phyloP scores from a whole-genome alignment of 2,113 vertebrate species.

The Gadus chalcogrammus region DNA sequence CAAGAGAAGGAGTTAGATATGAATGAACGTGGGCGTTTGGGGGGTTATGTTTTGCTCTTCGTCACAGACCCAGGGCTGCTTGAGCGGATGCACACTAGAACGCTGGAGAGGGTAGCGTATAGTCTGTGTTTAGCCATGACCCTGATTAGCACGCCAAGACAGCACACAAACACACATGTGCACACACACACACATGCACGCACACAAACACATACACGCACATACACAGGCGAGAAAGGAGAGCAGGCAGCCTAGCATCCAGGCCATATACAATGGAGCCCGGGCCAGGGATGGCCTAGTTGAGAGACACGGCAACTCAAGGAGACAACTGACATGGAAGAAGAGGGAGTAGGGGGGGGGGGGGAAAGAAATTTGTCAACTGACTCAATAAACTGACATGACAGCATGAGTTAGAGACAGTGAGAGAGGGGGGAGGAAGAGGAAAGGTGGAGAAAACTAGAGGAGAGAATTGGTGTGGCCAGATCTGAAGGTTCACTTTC shows the following conservation, averaged over 20 bases:
- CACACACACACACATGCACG: conserved; percentile 1
- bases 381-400: conserved; percentile 60
- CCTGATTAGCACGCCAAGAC: conserved; percentile 39
- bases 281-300: conserved; percentile 51
- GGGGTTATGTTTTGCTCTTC: conserved; percentile 11
- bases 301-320: conserved; percentile 52
- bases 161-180: conserved; percentile 15
- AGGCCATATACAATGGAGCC: conserved; percentile 28
- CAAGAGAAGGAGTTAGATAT: conserved; percentile 10
- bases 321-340: conserved; percentile 42
- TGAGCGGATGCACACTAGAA: conserved; percentile 24
- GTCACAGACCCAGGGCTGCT: not conserved
- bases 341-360: conserved; percentile 18
- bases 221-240: conserved; percentile 4
- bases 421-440: conserved; percentile 18
- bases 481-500: conserved; percentile 21
- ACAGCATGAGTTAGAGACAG: conserved; percentile 41
- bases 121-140: conserved; percentile 35
- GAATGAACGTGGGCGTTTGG: not conserved
- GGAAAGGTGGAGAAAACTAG: conserved; percentile 21
- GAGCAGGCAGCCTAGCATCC: conserved; percentile 27
- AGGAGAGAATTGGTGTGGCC: conserved; percentile 2
- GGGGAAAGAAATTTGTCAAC: conserved; percentile 45
- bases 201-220: conserved; percentile 1
- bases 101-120: not conserved